Conservation (phyloP, 2,888 invertebrate genomes). For the Crioceris asparagi region DNA sequence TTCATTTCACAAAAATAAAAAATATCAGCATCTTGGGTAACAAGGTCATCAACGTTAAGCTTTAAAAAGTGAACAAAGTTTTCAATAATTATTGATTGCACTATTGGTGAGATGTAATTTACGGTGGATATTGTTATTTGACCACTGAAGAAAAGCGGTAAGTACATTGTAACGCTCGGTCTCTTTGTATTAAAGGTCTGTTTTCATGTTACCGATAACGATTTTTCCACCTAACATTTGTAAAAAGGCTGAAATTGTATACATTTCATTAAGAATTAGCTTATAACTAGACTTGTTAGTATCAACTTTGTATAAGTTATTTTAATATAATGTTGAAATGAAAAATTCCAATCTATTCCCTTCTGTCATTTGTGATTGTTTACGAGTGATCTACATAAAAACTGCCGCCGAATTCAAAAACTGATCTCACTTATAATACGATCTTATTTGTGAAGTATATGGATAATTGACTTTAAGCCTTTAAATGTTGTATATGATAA, state of each 20-base stretch:
- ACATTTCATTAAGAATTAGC: too few species aligned
- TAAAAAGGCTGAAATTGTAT: conserved; percentile 6
- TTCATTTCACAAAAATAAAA: conserved; percentile 29
- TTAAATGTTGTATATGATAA: too few species aligned
- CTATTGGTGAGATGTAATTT: conserved; percentile 22
- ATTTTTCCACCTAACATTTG: conserved; percentile 22
- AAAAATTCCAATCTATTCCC: too few species aligned
- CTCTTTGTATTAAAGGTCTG: conserved; percentile 18
- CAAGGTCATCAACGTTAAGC: conserved; percentile 38
- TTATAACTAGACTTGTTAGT: too few species aligned
- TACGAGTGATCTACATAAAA: conserved; percentile 30
- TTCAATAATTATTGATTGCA: conserved; percentile 20
- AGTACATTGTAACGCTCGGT: conserved; percentile 10
- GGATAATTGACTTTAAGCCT: too few species aligned
- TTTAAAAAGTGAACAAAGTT: conserved; percentile 23
- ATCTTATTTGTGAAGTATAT: too few species aligned
- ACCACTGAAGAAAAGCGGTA: conserved; percentile 14
- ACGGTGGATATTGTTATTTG: conserved; percentile 14
- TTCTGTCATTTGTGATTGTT: conserved; percentile 33
- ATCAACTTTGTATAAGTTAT: too few species aligned
- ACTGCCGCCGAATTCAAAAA: conserved; percentile 29
- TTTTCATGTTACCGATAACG: conserved; percentile 23
- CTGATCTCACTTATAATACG: too few species aligned
- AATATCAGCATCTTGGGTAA: conserved; percentile 36
- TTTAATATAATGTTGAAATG: too few species aligned